Evolutionary conservation across 2,888 invertebrate species (phyloP).

Genomic region (Tenodera sinensis): DNA sequence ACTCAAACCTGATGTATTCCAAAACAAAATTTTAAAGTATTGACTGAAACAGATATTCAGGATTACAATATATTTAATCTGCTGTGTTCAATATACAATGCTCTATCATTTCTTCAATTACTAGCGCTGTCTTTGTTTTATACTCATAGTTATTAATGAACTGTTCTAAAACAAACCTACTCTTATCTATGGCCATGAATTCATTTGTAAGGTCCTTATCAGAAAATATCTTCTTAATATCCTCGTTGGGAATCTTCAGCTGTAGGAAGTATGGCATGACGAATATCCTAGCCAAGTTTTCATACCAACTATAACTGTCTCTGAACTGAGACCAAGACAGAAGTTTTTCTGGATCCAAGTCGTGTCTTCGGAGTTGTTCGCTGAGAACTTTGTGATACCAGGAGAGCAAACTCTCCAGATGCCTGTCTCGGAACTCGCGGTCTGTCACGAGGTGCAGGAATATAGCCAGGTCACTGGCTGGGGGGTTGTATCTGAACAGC

Average conservation of each 20-base stretch:
- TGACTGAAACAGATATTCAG: background rate
- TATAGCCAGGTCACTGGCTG: background rate
- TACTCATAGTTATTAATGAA: background rate
- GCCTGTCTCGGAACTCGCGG: background rate
- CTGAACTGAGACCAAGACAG: background rate
- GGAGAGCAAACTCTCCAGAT: background rate
- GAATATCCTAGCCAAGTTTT: background rate
- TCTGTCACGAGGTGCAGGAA: background rate
- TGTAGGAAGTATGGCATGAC: background rate
- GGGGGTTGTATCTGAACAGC: background rate
- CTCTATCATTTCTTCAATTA: background rate
- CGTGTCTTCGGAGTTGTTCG: background rate
- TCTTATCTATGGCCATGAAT: background rate
- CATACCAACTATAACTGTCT: background rate
- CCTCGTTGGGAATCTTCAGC: background rate
- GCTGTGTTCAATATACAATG: background rate
- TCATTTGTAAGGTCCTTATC: background rate
- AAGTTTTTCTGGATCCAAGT: background rate
- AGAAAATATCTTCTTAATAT: background rate
- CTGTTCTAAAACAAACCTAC: background rate
- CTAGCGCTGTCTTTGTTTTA: background rate
- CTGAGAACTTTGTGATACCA: background rate
- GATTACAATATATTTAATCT: background rate
- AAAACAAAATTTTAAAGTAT: too few relatives aligned
- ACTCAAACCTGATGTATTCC: too few relatives aligned